Evolutionary conservation across 2,888 invertebrate species (phyloP).

Genomic region (Chymomyza caudatula): DNA sequence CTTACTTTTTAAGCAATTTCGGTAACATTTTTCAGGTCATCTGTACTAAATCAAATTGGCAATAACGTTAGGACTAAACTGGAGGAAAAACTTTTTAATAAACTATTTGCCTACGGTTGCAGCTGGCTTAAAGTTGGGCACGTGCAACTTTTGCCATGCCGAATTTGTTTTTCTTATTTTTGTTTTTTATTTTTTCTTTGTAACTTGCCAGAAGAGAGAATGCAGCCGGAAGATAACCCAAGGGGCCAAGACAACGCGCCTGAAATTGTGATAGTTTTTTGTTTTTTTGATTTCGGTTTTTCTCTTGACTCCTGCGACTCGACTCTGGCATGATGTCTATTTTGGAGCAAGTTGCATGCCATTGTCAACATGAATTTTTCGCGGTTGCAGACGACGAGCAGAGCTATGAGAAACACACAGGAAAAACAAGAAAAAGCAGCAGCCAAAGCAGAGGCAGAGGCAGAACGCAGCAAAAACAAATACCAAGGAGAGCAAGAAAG

Average conservation of each 20-base stretch:
- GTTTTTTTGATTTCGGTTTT: not conserved
- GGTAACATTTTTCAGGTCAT: not conserved
- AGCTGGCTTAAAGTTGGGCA: not conserved
- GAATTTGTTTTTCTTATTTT: not conserved
- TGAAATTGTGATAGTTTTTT: not conserved
- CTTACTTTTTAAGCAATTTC: not conserved
- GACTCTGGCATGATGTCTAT: not conserved
- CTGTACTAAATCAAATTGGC: not conserved
- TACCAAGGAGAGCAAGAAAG: not conserved
- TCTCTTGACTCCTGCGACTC: not conserved
- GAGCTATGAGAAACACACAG: not conserved
- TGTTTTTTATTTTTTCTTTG: not conserved
- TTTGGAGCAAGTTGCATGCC: slow-evolving; percentile 3
- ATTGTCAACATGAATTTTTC: slow-evolving; percentile 26
- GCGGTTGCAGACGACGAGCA: not conserved
- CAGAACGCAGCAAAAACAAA: slow-evolving; percentile 78
- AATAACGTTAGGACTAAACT: not conserved
- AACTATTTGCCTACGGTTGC: slow-evolving; percentile 23
- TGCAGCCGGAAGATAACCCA: not conserved
- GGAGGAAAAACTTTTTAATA: slow-evolving; percentile 17
- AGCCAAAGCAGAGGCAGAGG: slow-evolving; percentile 83
- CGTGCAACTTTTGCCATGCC: not conserved
- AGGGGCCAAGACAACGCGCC: not conserved
- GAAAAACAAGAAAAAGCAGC: slow-evolving; percentile 78
- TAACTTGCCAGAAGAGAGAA: not conserved